phyloP scores from a whole-genome alignment of 2,888 invertebrate genomes.

The Myopa tessellatipennis region DNA sequence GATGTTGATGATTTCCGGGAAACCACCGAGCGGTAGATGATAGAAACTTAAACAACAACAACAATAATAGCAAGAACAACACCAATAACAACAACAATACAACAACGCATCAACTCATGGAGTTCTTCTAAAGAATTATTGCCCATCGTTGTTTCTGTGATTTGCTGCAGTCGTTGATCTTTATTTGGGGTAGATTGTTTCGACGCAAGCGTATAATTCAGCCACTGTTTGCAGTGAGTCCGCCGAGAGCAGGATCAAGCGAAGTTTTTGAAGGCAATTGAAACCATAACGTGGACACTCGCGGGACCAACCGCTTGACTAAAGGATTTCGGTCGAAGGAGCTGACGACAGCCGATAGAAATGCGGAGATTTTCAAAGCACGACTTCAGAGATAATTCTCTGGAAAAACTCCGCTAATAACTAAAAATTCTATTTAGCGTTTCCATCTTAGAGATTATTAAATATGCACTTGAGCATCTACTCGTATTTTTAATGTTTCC shows the following conservation, averaged over 20 bases:
- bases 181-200: constrained; percentile 11
- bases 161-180: background rate
- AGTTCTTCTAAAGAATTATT: constrained; percentile 8
- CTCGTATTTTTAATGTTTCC: no score
- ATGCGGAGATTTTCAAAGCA: no score
- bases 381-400: background rate
- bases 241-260: background rate
- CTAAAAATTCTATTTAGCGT: background rate
- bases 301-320: background rate
- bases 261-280: no score
- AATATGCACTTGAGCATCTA: no score
- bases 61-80: no score
- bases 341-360: background rate
- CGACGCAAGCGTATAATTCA: background rate
- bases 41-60: no score
- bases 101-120: no score
- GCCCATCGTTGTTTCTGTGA: background rate
- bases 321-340: background rate
- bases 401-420: background rate
- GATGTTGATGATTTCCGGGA: no score
- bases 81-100: no score
- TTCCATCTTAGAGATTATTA: no score
- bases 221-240: constrained; percentile 1
- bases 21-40: no score
- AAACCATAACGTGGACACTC: background rate